phyloP scores from a whole-genome alignment of 2,888 invertebrate species.

The Cheilosia vulpina region DNA sequence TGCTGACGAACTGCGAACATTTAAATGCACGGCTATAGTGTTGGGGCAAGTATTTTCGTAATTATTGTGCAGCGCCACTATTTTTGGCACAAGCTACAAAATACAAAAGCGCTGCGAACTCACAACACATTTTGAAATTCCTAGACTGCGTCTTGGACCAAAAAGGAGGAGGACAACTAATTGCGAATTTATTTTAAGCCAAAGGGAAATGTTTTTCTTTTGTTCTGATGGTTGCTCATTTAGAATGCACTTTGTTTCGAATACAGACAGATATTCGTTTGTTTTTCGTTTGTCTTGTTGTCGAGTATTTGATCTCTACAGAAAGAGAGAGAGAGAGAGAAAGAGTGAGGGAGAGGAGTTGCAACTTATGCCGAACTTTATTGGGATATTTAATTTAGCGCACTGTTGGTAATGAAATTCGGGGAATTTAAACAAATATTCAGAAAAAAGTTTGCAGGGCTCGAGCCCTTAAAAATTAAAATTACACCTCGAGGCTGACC shows the following conservation, averaged over 20 bases:
- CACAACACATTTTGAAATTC: slow-evolving; percentile 7
- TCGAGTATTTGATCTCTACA: too few species aligned
- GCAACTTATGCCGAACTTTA: too few species aligned
- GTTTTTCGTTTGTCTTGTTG: too few species aligned
- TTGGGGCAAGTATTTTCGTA: slow-evolving; percentile 45
- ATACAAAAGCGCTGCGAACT: not conserved
- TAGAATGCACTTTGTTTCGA: slow-evolving; percentile 2
- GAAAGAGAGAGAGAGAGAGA: too few species aligned
- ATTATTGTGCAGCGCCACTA: slow-evolving; percentile 49
- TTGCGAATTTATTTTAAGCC: slow-evolving; percentile 53
- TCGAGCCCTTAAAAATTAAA: too few species aligned
- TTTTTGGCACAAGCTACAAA: slow-evolving; percentile 42
- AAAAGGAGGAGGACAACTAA: slow-evolving; percentile 45
- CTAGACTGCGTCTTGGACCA: slow-evolving; percentile 22
- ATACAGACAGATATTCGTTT: too few species aligned
- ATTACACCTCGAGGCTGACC: too few species aligned
- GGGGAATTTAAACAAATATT: too few species aligned
- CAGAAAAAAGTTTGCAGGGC: too few species aligned
- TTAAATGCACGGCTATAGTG: slow-evolving; percentile 1
- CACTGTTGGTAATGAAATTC: too few species aligned
- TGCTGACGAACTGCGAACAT: slow-evolving; percentile 52
- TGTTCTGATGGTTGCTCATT: not conserved
- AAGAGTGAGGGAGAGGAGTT: too few species aligned
- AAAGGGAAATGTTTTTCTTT: slow-evolving; percentile 16
- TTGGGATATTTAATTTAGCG: too few species aligned